Evolutionary conservation across 2,888 invertebrate species (phyloP), one percentile per base, ranked within the genome.

Genomic region (Prionchulus punctatus): DNA sequence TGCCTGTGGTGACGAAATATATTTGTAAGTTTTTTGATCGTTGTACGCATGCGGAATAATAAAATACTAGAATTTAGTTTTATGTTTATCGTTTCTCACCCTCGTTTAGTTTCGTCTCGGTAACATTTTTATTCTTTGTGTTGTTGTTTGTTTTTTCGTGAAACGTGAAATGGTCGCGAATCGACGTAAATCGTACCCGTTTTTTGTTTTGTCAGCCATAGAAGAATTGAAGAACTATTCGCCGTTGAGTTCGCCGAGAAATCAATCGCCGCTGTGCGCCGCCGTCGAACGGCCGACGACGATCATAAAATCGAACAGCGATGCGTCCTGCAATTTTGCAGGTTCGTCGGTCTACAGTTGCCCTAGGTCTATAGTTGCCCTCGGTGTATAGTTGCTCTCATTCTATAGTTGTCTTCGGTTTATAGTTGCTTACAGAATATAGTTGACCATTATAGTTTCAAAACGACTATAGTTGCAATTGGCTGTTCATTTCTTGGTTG

Each of bases 171-270:
- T n/a, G n/a, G n/a, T n/a, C n/a, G n/a, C n/a, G n/a, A n/a, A n/a
- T n/a, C n/a, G n/a, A n/a, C n/a, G n/a, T n/a, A n/a, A n/a, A n/a
- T n/a, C n/a, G n/a, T n/a, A n/a, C n/a, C n/a, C n/a, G n/a, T n/a
- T n/a, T 36, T 36, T 36, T 36, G 12, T 45, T 7, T 28, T 49
- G 26, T 49, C 21, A 49, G 50, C 50, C 28, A 49, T 30, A 7
- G 50, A 49, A 49, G 50, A 49, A 49, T 30, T 49, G 28, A 30
- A 26, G 21, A 4, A 49, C 3, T 49, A 49, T 21, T n/a, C 50
- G 30, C 50, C 50, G 27, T 7, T 21, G 28, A 49, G 12, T 15
- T 49, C 50, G 21, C 50, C 50, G 7, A 26, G 28, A 12, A 26
- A 12, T 36, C 36, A 36, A 36, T 36, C 36, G 18, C 36, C 36